phyloP scores from a whole-genome alignment of 64 coral and sea anemone genomes.

The Pocillopora damicornis region DNA sequence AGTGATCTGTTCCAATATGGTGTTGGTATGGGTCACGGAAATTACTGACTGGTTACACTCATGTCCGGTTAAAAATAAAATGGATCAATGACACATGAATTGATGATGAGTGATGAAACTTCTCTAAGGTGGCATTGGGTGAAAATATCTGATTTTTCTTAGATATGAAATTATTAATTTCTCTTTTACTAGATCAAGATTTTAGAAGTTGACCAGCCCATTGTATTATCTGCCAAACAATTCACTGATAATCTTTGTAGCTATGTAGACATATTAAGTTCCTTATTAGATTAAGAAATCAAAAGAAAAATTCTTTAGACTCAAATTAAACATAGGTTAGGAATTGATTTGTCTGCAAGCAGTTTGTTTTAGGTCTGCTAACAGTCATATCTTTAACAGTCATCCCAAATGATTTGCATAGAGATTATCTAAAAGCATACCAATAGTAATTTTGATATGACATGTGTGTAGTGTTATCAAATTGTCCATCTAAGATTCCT shows the following conservation, averaged over 20 bases:
- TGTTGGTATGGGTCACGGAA: not conserved
- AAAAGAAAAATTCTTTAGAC: conserved; percentile 19
- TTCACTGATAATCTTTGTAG: conserved; percentile 38
- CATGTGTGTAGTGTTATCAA: not conserved
- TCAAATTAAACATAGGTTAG: not conserved
- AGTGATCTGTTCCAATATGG: not conserved
- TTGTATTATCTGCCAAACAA: conserved; percentile 17
- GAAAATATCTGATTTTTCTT: not conserved
- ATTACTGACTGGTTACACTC: not conserved
- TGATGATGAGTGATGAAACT: conserved; percentile 5
- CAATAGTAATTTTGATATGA: not conserved
- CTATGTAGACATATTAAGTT: conserved; percentile 41
- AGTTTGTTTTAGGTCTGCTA: not conserved
- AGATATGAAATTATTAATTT: not conserved
- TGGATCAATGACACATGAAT: not conserved
- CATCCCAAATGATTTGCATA: not conserved
- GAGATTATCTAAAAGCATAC: not conserved
- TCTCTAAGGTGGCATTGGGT: not conserved
- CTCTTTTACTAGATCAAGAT: not conserved
- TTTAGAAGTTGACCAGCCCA: not conserved
- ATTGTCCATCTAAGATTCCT: not conserved
- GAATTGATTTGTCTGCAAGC: too few relatives aligned
- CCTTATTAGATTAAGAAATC: conserved; percentile 14
- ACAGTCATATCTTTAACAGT: not conserved
- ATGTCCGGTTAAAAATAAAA: not conserved